Base-by-base conservation (phyloP, 2,888 invertebrate genomes). In the Microplitis manilae region DNA sequence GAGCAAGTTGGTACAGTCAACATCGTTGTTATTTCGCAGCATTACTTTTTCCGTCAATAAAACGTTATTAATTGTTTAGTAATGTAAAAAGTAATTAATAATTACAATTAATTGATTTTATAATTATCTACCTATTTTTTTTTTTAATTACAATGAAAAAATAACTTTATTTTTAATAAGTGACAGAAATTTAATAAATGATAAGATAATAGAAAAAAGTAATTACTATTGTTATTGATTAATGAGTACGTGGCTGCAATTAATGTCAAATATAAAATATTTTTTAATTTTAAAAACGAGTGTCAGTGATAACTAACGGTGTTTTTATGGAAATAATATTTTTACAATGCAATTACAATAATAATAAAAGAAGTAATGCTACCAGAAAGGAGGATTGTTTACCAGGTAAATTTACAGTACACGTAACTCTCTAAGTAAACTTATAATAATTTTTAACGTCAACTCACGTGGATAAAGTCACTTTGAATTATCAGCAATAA, bases 1-100 rank as follows among this genome's bases (percentile, higher is more conserved):
- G 82, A 79, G 77, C 79, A 81, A 81, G 78, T 78, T 76, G 76
- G 81, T 72, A 77, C 78, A 74, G 81, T 74, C 79, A 81, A 80
- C 79, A 76, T 82, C 77, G 67, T 50, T 40, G 17, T 70, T n/a
- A 39, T 7, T 38, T 30, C 62, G 40, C n/a, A 65, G 73, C 65
- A 68, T 73, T 69, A 39, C 39, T n/a, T n/a, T 64, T 15, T 77
- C 73, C 30, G 6, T 41, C 39, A 41, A 8, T 68, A 40, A 20
- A 39, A 30, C 30, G 2, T 67, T 30, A 30, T 30, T 30, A 30
- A 50, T 50, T 50, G 13, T 50, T 50, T 50, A 50, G 13, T 13
- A 50, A 9, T 13, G 30, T 30, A 30, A 30, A 30, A 2, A 30
- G 30, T 30, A 2, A 30, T 4, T 30, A 4, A 30, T 30, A 30